phyloP scores from a whole-genome alignment of 2,113 vertebrate genomes.

The Aythya baeri region DNA sequence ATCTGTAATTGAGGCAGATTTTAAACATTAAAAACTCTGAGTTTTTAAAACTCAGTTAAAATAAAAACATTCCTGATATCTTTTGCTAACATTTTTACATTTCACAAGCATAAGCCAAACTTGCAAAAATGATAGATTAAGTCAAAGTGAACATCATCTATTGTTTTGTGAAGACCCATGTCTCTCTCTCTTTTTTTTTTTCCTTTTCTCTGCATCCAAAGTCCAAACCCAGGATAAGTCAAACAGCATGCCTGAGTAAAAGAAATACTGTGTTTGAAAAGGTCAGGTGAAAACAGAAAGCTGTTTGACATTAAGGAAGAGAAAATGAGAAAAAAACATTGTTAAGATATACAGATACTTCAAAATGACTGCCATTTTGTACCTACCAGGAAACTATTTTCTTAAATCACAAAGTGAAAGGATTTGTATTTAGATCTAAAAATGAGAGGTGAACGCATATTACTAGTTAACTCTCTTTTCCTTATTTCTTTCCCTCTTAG shows the following conservation, averaged over 20 bases:
- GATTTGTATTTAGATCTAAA: not conserved
- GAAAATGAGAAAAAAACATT: not conserved
- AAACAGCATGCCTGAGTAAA: not conserved
- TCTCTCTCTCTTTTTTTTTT: not conserved
- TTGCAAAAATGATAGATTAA: not conserved
- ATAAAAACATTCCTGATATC: not conserved
- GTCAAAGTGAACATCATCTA: not conserved
- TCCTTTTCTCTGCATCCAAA: not conserved
- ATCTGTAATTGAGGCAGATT: not conserved
- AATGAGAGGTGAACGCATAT: not conserved
- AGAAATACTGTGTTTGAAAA: not conserved
- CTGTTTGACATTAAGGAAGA: not conserved
- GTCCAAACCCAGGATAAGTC: not conserved
- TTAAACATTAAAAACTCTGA: not conserved
- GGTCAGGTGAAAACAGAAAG: not conserved
- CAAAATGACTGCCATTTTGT: not conserved
- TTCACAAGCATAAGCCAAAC: not conserved
- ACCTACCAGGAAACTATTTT: not conserved
- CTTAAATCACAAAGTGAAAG: not conserved
- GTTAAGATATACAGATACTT: not conserved
- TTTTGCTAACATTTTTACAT: not conserved
- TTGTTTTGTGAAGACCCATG: not conserved
- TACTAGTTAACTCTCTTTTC: not conserved
- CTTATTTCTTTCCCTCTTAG: not conserved
- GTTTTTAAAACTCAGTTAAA: too few relatives aligned